Evolutionary conservation across 2,888 invertebrate species (phyloP), one percentile per base, ranked within the genome.

Genomic region (Andrena flavipes): DNA sequence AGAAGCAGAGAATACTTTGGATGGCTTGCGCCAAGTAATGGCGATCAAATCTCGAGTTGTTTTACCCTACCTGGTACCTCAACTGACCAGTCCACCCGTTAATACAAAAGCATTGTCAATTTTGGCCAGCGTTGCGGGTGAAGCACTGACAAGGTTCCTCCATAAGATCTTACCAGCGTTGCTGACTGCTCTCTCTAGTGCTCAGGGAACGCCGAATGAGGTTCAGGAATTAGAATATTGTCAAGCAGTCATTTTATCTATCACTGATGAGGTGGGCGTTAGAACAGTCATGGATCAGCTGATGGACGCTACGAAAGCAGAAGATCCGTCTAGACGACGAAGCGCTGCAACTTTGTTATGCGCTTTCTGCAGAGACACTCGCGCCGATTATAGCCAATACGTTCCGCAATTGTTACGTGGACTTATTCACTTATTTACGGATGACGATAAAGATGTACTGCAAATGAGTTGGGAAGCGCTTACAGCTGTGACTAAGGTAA

Each of bases 21-120:
- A 99, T 93, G 99, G 99, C 26, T 95, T 99, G 87, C 96, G 98
- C 78, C 99, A 99, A 95, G 98, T 99, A 56, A 99, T 99, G 98
- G 97, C 98, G 16, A 98, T 99, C 77, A 99, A 99, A 95, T 98
- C 99, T 0, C 96, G 98, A 88, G 99, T 98, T 0, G 99, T 99
- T 74, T 95, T 99, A 87, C 99, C 99, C 0, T 99, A 99, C 94
- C 96, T 99, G 82, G 97, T 99, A 82, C 99, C 99, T 3, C 97
- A 99, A 95, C 95, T 99, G 91, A 99, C 98, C 0, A 96, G 97
- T 7, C 96, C 96, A 6, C 98, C 98, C 26, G 97, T 98, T 7
- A 98, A 99, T 94, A 98, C 99, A 16, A 97, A 98, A 94, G 99
- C 99, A 0, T 95, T 99, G 74, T 98, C 99, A 0, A 98, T 99